A percentile compares a stretch with the other conserved stretches of the same genome.
Conservation (phyloP, 2,797 vertebrate species). For the Naso thynnoides region DNA sequence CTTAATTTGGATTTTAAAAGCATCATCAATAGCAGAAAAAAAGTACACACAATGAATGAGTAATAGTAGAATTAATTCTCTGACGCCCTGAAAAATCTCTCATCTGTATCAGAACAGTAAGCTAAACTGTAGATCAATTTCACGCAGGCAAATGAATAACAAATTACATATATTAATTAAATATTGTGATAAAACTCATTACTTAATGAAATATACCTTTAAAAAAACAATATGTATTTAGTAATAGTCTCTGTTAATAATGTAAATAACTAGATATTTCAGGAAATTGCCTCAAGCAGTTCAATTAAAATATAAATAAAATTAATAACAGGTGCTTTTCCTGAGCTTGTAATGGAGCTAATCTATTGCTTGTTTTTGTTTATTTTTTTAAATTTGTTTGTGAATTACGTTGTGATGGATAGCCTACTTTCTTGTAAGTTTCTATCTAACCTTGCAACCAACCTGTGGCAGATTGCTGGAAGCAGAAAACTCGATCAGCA, state of each 20-base stretch:
- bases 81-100: not conserved
- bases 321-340: constrained; percentile 28
- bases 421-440: constrained; percentile 1
- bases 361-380: constrained; percentile 24
- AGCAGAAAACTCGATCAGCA: constrained; percentile 28
- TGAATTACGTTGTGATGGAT: constrained; percentile 16
- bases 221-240: constrained; percentile 35
- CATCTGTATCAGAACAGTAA: constrained; percentile 3
- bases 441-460: constrained; percentile 16
- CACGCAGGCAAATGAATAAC: constrained; percentile 9
- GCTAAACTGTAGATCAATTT: not conserved
- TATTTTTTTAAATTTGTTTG: constrained; percentile 13
- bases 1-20: no score
- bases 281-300: constrained; percentile 46
- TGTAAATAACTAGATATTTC: constrained; percentile 18
- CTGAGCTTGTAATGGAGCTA: constrained; percentile 21
- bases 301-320: constrained; percentile 39
- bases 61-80: not conserved
- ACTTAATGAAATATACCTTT: constrained; percentile 12
- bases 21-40: no score
- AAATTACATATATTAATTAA: constrained; percentile 31
- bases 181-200: constrained; percentile 33
- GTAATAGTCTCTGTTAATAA: constrained; percentile 33
- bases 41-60: not conserved
- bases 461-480: constrained; percentile 9